A percentile compares a stretch with the other conserved stretches of the same genome.
These are phyloP conservation scores for Eledona agricola DNA, from an alignment of 2,888 invertebrate species.

Conservation along the genomic window DNA sequence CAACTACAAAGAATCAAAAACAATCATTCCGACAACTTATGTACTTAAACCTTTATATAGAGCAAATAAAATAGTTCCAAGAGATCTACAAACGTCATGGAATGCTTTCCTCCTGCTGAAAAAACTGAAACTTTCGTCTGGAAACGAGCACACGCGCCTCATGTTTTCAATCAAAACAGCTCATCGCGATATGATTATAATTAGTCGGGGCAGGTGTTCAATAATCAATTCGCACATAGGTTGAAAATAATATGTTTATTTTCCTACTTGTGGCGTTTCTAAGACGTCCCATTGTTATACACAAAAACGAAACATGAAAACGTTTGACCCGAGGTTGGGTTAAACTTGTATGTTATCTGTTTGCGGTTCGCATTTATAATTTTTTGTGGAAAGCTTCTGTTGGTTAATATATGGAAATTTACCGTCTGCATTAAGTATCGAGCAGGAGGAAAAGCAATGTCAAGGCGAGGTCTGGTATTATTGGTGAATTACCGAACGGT, in stretches of 20 bases:
- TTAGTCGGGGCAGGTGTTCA: no score
- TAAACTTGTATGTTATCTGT: conserved; percentile 44
- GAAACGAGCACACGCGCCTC: background rate
- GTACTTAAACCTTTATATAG: conserved; percentile 7
- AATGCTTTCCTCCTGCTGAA: conserved; percentile 7
- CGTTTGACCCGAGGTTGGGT: conserved; percentile 22
- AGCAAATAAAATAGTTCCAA: conserved; percentile 8
- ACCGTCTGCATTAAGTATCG: no score
- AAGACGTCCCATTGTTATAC: conserved; percentile 11
- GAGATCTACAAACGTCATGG: conserved; percentile 7
- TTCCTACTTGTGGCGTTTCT: conserved; percentile 1
- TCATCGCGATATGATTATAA: background rate
- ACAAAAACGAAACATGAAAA: conserved; percentile 6
- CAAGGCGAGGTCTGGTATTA: conserved; percentile 1
- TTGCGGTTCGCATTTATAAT: conserved; percentile 22
- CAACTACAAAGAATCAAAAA: conserved; percentile 1
- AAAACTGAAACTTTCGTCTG: conserved; percentile 1
- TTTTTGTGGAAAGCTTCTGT: no score
- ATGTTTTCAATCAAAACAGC: background rate
- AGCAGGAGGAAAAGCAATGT: no score
- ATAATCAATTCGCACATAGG: no score
- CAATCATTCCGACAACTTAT: background rate
- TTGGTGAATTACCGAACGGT: background rate
- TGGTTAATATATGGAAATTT: no score
- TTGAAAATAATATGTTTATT: no score